These are phyloP conservation scores for Pyrgus malvae DNA, from an alignment of 2,888 invertebrate genomes.

Conservation along the genomic window DNA sequence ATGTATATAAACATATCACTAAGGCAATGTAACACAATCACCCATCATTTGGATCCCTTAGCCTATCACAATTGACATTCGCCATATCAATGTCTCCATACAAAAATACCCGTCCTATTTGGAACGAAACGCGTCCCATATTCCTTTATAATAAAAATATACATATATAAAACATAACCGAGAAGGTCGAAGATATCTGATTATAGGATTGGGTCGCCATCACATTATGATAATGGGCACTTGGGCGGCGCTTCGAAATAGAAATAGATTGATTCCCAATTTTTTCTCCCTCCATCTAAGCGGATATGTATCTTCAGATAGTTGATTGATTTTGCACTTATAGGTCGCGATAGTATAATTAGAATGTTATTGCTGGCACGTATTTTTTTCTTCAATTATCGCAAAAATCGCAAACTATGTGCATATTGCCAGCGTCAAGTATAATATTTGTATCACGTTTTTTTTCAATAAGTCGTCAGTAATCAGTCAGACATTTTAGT, in stretches of 20 bases:
- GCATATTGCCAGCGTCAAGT: too few species aligned
- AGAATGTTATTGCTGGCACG: conserved; percentile 27
- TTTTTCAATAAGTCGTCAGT: too few species aligned
- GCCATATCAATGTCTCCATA: conserved; percentile 35
- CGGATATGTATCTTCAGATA: conserved; percentile 33
- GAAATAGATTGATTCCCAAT: conserved; percentile 74
- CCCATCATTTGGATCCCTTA: conserved; percentile 18
- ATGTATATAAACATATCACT: background rate
- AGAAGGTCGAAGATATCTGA: conserved; percentile 66
- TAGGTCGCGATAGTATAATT: conserved; percentile 47
- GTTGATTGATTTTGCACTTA: conserved; percentile 57
- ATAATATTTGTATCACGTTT: too few species aligned
- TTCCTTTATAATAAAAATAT: conserved; percentile 63
- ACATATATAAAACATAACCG: conserved; percentile 57
- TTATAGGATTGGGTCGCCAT: conserved; percentile 70
- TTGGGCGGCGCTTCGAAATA: conserved; percentile 63
- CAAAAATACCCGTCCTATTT: conserved; percentile 54
- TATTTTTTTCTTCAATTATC: too few species aligned
- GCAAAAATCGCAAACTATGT: too few species aligned
- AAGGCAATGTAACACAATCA: background rate
- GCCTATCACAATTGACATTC: conserved; percentile 28
- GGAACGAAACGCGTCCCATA: conserved; percentile 49
- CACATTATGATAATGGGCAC: conserved; percentile 71
- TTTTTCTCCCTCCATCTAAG: conserved; percentile 44
- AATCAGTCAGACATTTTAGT: too few species aligned